A percentile compares a stretch with the other conserved stretches of the same genome.
These are phyloP conservation scores for Drosophila pandora DNA, from an alignment of 1,140 invertebrate species.

Conservation along the genomic window DNA sequence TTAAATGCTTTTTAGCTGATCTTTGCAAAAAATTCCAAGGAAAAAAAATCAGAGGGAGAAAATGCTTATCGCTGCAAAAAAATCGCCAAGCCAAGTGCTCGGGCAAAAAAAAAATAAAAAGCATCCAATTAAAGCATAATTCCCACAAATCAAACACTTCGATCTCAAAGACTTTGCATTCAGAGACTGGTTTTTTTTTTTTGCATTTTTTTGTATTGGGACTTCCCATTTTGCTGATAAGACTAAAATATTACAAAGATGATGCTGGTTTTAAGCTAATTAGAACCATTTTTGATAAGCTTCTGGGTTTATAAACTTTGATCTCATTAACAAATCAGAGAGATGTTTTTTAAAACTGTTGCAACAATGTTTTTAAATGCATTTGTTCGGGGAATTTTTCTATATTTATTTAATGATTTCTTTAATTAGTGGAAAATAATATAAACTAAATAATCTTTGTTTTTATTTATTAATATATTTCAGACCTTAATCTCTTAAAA, in stretches of 20 bases:
- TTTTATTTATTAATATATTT: too few relatives aligned
- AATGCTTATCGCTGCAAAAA: slow-evolving; percentile 51
- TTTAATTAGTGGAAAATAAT: too few relatives aligned
- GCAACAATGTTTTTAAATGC: slow-evolving; percentile 7
- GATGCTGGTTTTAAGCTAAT: background rate
- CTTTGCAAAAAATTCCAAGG: slow-evolving; percentile 12
- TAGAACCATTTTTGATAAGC: background rate
- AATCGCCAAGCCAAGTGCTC: slow-evolving; percentile 6
- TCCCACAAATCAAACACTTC: slow-evolving; percentile 18
- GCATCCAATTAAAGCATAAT: slow-evolving; percentile 67
- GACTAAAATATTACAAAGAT: background rate
- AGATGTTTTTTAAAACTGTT: background rate
- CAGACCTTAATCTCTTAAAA: too few relatives aligned
- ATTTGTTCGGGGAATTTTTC: background rate
- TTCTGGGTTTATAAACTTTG: background rate
- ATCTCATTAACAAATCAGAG: background rate
- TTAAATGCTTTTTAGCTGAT: slow-evolving; percentile 34
- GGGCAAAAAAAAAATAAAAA: slow-evolving; percentile 45
- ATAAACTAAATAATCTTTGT: too few relatives aligned
- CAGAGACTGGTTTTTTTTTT: too few relatives aligned
- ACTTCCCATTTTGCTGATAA: background rate
- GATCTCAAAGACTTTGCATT: slow-evolving; percentile 4
- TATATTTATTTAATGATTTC: too few relatives aligned
- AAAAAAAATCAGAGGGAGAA: slow-evolving; percentile 29
- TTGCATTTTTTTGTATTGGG: too few relatives aligned